Base-by-base conservation (phyloP, 2,113 vertebrate genomes). In the Recurvirostra avosetta region DNA sequence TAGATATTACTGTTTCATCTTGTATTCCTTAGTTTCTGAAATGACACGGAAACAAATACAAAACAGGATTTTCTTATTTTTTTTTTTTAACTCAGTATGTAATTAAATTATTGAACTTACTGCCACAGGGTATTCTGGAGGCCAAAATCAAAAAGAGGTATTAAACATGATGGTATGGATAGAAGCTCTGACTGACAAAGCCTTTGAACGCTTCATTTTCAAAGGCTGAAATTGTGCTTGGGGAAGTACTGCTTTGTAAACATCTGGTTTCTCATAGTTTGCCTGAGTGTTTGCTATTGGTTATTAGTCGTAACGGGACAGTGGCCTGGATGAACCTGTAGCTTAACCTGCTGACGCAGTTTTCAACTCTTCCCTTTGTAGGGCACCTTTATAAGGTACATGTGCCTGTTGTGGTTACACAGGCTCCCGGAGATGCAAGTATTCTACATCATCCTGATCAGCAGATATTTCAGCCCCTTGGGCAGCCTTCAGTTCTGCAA, bases 361-460 rank as follows among this genome's bases (percentile, higher is more conserved):
- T 67, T 47, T 85, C 14, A 58, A 55, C 47, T 23, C 26, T 85
- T 97, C 27, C 63, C 12, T 94, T 92, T 92, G 25, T 30, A 99
- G 99, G 99, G 65, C 99, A 99, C 5, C 97, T 99, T 73, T 99
- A 99, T 95, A 99, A 99, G 93, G 99, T 99, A 47, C 99, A 98
- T 32, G 97, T 99, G 85, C 99, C 99, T 32, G 97, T 99, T 34
- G 97, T 99, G 98, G 99, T 99, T n/a, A 98, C 99, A 8, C 99
- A 99, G 95, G 96, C 98, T 47, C 89, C 98, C 6, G 98, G 97
- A 53, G 97, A 98, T 68, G 96, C 98, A 70, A 96, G 90, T 26
- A 43, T 98, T 86, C 90, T 98, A 8, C 96, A 98, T 66, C 98
- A 96, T 47, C 95, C 98, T 9, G 32, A 97, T 79, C 98, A 98